Conservation (phyloP, 2,888 invertebrate species). For the Alloscopus bannaensis region DNA sequence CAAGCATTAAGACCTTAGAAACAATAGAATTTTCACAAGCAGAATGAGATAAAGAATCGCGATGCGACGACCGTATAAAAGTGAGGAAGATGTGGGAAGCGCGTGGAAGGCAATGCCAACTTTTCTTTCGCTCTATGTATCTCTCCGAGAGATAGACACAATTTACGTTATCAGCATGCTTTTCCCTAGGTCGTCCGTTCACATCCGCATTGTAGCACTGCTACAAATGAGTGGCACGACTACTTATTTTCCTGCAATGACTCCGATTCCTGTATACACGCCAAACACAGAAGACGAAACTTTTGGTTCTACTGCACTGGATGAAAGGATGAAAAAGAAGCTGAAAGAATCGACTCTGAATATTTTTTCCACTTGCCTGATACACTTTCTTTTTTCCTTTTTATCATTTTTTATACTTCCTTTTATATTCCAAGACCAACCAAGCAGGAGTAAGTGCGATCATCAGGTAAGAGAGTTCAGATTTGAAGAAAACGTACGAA, state of each 20-base stretch:
- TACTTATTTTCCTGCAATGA: conserved; percentile 12
- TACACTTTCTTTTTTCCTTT: conserved; percentile 30
- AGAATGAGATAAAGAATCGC: conserved; percentile 11
- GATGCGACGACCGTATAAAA: background rate
- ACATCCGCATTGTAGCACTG: conserved; percentile 48
- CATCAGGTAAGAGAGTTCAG: conserved; percentile 23
- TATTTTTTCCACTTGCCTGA: conserved; percentile 46
- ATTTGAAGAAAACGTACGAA: no score
- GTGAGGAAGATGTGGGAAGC: background rate
- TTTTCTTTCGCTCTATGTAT: conserved; percentile 42
- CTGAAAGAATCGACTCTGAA: conserved; percentile 27
- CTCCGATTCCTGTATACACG: no score
- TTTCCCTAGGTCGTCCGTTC: conserved; percentile 31
- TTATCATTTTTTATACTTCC: conserved; percentile 16
- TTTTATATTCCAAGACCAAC: conserved; percentile 6
- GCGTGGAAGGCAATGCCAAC: conserved; percentile 57
- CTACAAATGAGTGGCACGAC: conserved; percentile 39
- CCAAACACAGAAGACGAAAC: conserved; percentile 1
- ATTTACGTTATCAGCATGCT: conserved; percentile 54
- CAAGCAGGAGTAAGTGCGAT: no score
- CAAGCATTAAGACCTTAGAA: conserved; percentile 54
- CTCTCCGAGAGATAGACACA: conserved; percentile 47
- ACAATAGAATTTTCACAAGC: conserved; percentile 45
- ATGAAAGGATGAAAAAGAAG: conserved; percentile 18
- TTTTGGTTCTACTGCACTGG: conserved; percentile 24